These are phyloP conservation scores for Cottoperca gobio DNA, from an alignment of 2,797 vertebrate species.

Conservation along the genomic window DNA sequence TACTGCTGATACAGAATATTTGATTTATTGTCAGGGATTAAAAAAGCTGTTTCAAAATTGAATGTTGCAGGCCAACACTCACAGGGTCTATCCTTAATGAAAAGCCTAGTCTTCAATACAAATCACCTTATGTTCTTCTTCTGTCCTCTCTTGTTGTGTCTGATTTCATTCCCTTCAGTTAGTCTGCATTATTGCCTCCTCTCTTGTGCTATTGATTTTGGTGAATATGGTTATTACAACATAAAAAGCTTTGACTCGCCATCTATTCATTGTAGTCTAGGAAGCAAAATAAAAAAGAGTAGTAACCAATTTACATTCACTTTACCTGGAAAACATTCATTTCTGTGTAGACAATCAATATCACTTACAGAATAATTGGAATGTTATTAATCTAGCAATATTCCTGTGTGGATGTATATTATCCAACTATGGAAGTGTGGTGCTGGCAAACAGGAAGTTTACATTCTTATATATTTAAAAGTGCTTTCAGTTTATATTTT, in stretches of 20 bases:
- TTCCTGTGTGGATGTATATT: slow-evolving; percentile 55
- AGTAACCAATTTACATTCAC: slow-evolving; percentile 95
- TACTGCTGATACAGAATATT: slow-evolving; percentile 53
- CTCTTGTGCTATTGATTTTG: slow-evolving; percentile 96
- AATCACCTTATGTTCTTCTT: slow-evolving; percentile 89
- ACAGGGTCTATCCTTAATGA: slow-evolving; percentile 89
- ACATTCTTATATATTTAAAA: slow-evolving; percentile 23
- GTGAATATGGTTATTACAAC: slow-evolving; percentile 94
- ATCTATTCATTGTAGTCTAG: slow-evolving; percentile 85
- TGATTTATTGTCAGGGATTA: slow-evolving; percentile 31
- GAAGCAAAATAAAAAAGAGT: slow-evolving; percentile 67
- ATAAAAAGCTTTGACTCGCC: slow-evolving; percentile 87
- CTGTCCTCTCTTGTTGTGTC: slow-evolving; percentile 83
- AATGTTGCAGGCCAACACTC: slow-evolving; percentile 88
- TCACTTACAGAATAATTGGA: slow-evolving; percentile 77
- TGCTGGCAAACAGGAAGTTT: slow-evolving; percentile 81
- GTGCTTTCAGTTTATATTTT: slow-evolving; percentile 7
- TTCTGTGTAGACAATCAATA: slow-evolving; percentile 92
- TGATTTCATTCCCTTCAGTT: slow-evolving; percentile 97
- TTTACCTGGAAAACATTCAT: slow-evolving; percentile 93
- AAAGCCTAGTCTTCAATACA: slow-evolving; percentile 95
- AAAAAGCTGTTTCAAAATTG: slow-evolving; percentile 79
- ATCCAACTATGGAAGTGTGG: slow-evolving; percentile 88
- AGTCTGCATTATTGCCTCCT: slow-evolving; percentile 94
- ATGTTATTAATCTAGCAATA: slow-evolving; percentile 70